Conservation (phyloP, 2,888 invertebrate species). For the Imbricaverruca yamaguchii region DNA sequence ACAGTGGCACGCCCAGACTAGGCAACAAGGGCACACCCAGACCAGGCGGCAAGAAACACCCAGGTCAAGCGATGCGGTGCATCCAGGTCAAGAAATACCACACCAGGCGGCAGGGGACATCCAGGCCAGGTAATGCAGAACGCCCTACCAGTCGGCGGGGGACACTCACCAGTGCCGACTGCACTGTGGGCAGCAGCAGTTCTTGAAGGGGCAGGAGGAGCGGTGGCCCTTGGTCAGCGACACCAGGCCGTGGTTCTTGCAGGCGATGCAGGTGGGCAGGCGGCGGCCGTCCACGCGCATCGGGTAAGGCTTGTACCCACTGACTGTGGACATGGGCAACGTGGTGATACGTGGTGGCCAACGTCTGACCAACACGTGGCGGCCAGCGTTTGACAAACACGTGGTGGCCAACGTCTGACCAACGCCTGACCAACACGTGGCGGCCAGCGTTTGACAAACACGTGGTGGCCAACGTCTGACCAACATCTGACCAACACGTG, state of each 20-base stretch:
- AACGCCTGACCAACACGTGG: not conserved
- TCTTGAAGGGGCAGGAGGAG: not conserved
- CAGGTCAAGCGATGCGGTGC: too few relatives aligned
- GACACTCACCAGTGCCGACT: not conserved
- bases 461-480: too few relatives aligned
- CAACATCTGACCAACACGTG: too few relatives aligned
- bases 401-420: not conserved
- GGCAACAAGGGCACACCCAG: too few relatives aligned
- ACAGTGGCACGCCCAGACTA: too few relatives aligned
- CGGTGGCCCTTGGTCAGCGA: not conserved
- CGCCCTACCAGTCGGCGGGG: not conserved
- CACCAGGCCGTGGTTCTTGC: slow-evolving; percentile 21
- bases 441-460: too few relatives aligned
- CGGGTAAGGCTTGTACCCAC: not conserved
- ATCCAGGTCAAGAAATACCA: too few relatives aligned
- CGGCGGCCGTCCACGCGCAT: slow-evolving; percentile 12
- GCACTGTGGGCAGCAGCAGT: not conserved
- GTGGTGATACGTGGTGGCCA: not conserved
- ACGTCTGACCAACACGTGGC: not conserved
- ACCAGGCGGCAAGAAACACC: too few relatives aligned
- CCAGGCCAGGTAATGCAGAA: too few relatives aligned
- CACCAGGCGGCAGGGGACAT: too few relatives aligned
- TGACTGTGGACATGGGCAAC: not conserved
- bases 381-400: not conserved
- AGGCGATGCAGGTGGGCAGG: slow-evolving; percentile 1